Evolutionary conservation across 2,113 vertebrate species (phyloP), one percentile per base, ranked within the genome.

Genomic region (Castor canadensis): DNA sequence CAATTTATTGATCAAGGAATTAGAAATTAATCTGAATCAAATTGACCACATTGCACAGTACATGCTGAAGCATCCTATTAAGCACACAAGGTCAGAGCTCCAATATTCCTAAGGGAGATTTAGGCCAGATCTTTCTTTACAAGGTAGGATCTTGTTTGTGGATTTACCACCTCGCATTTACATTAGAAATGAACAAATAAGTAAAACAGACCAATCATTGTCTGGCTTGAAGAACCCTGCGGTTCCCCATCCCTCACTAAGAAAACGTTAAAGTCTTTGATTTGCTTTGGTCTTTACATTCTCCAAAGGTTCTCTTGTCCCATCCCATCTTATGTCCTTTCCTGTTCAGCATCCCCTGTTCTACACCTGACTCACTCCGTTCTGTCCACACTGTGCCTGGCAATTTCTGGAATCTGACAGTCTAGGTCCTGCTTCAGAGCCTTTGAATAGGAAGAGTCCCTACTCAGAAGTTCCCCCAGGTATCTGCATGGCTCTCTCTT

Each of bases 271-370:
- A 45, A 16, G 8, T 49, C 8, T 10, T 54, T 17, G 35, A 30
- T 3, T 26, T 19, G 20, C 16, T 19, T 6, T 40, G 19, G 4
- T n/a, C 28, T 13, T 30, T 13, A 0, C 35, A 3, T 7, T 19
- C 45, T 15, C 15, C 0, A 8, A 17, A 8, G 26, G 24, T 6
- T 2, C 38, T n/a, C 5, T 16, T 19, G 3, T 0, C 24, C 16
- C 1, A 19, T 30, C 38, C 9, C 15, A 1, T 20, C 9, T 32
- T 8, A 22, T 4, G 5, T 64, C n/a, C 45, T 15, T 47, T 28
- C 38, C 45, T 69, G 2, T 26, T 30, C 35, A 6, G 0, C 5
- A 16, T 5, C 10, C 6, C 0, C 5, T 54, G 0, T 49, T 54
- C 6, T 28, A 47, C 35, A 26, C 3, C 4, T 26, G 45, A 40